Base-by-base conservation (phyloP, 2,113 vertebrate species). In the Eudyptes chrysolophus region DNA sequence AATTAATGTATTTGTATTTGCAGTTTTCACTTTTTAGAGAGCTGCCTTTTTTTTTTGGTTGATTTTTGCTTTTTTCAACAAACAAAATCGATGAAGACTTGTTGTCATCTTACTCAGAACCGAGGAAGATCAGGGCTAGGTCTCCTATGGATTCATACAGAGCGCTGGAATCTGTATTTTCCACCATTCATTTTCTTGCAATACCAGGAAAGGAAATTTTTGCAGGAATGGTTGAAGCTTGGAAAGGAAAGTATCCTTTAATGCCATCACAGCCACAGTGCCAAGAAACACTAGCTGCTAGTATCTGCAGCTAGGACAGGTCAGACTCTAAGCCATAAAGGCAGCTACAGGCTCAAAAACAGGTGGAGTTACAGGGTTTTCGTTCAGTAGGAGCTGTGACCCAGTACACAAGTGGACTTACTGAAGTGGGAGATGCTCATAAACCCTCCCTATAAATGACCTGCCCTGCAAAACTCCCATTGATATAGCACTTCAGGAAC, bases 91-190 rank as follows among this genome's bases (percentile, higher is more conserved):
- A 58, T 75, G 13, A 89, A 87, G 55, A 30, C 14, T 58, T 62
- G 46, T 19, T 38, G 26, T 36, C 36, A n/a, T 58, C 29, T 46
- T 72, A 36, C 30, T 46, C 9, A 92, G 64, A 84, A 66, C 6
- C 1, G 3, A 62, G 44, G 27, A 84, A 61, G 29, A 10, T 10
- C 26, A 42, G 40, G 7, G 4, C 36, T 32, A 21, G 42, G 19
- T 87, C 11, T 92, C 51, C 38, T 66, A 2, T 10, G 15, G 40
- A 57, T 71, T 75, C 22, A 42, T 21, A 21, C 7, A 40, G 11
- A 0, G 0, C 1, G 0, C 32, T 30, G 29, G 20, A 55, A 5
- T 26, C 76, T 24, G 1, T 55, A 52, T 66, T 92, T 76, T 34
- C 49, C 34, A 25, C 83, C 29, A 34, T 27, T 34, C 22, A 21